phyloP scores from a whole-genome alignment of 2,888 invertebrate genomes.

The Callinectes sapidus region DNA sequence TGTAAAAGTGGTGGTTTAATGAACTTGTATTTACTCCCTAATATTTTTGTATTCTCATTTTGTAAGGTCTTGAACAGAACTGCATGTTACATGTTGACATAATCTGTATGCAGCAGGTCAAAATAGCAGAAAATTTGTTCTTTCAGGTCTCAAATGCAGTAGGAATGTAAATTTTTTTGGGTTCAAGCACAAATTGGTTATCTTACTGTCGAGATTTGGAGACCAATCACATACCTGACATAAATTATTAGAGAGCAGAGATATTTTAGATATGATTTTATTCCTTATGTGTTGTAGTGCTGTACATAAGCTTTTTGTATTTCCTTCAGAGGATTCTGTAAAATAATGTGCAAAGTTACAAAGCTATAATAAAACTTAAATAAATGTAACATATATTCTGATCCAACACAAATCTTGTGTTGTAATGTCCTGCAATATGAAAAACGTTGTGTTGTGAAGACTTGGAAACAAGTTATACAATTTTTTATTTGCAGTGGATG shows the following conservation, averaged over 20 bases:
- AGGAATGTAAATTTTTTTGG: constrained; percentile 53
- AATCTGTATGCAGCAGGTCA: constrained; percentile 55
- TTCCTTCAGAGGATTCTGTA: constrained; percentile 69
- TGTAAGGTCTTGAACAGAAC: constrained; percentile 66
- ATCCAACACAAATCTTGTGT: constrained; percentile 2
- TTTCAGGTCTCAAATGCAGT: constrained; percentile 49
- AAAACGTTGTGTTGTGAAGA: not conserved
- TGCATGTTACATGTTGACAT: constrained; percentile 60
- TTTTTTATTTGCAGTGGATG: too few relatives aligned
- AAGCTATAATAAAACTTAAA: constrained; percentile 68
- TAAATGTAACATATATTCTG: constrained; percentile 30
- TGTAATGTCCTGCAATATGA: not conserved
- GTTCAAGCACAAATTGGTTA: constrained; percentile 69
- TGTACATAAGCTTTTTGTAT: constrained; percentile 72
- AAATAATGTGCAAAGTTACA: constrained; percentile 71
- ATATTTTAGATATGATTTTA: constrained; percentile 71
- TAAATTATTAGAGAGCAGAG: constrained; percentile 67
- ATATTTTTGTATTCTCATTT: constrained; percentile 72
- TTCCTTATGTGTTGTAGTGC: constrained; percentile 69
- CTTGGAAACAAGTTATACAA: too few relatives aligned
- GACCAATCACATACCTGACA: constrained; percentile 66
- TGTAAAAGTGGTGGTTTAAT: constrained; percentile 57
- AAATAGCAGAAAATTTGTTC: constrained; percentile 43
- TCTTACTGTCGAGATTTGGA: constrained; percentile 56
- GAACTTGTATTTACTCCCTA: constrained; percentile 68